Evolutionary conservation across 64 coral and sea anemone genomes (phyloP), one percentile per base, ranked within the genome.

Genomic region (Dendrophyllia cribrosa): DNA sequence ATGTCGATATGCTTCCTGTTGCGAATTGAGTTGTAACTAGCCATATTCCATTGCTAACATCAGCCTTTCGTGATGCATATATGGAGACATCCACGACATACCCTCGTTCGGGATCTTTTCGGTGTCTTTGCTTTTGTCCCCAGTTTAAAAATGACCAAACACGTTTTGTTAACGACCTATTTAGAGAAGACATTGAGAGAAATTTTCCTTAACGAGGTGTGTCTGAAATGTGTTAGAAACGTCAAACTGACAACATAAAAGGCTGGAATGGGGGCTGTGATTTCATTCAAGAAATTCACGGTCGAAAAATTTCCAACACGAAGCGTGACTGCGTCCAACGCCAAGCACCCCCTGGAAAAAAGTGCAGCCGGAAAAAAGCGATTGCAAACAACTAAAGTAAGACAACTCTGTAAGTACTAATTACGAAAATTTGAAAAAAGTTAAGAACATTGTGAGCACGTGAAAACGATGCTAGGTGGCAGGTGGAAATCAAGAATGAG

Each of bases 401-500:
- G 34, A 34, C 34, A 34, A 34, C 34, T 34, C 34, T 34, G 16
- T 49, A 77, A 77, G 49, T 23, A 77, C 21, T 51, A 23, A 77
- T 56, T 55, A 51, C 9, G 3, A 12, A 49, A 21, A 12, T 55
- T 24, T n/a, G 22, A 56, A 12, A 14, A 48, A 50, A 75, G 49
- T 77, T 77, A 13, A 56, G 2, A 55, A 24, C 17, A 22, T 17
- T 74, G 7, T 55, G 8, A 75, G 49, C 72, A 75, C 44, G 49
- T 20, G 17, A 49, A 43, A 75, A 20, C n/a, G 21, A 53, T 77
- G 53, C 51, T 26, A 4, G 46, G 49, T 16, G 24, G 75, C 75
- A 55, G 75, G 75, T 77, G 75, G 26, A 21, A 77, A 23, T 77
- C 3, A 77, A 77, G 51, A 20, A n/a, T n/a, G n/a, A 77, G 51